A percentile compares a stretch with the other conserved stretches of the same genome.
phyloP scores from a whole-genome alignment of 2,888 invertebrate genomes.

The Synergus umbraculus region DNA sequence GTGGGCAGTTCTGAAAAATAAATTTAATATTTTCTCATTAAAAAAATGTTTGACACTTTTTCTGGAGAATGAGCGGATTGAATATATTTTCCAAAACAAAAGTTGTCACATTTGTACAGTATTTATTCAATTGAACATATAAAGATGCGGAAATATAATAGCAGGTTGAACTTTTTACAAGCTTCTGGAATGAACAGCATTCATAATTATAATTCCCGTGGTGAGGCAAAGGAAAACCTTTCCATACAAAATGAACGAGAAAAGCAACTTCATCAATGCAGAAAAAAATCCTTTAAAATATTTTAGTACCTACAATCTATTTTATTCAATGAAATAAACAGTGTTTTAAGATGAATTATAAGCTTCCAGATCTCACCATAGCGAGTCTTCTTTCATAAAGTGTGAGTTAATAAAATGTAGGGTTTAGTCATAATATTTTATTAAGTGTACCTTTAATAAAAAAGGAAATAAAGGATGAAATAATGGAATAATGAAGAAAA shows the following conservation, averaged over 20 bases:
- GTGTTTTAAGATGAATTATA: too few relatives aligned
- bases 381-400: too few relatives aligned
- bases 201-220: slow-evolving; percentile 22
- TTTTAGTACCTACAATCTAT: not conserved
- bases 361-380: too few relatives aligned
- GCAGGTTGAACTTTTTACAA: not conserved
- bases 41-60: not conserved
- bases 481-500: not conserved
- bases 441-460: not conserved
- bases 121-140: not conserved
- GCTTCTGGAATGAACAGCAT: not conserved
- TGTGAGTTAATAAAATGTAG: not conserved
- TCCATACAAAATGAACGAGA: not conserved
- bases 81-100: not conserved
- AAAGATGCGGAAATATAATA: not conserved
- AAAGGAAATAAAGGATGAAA: not conserved
- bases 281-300: not conserved
- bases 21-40: not conserved
- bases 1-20: slow-evolving; percentile 70
- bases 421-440: not conserved
- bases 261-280: not conserved
- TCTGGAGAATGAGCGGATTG: not conserved
- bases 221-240: not conserved
- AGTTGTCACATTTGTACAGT: not conserved
- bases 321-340: too few relatives aligned